A percentile compares a stretch with the other conserved stretches of the same genome.
These are phyloP conservation scores for Paramormyrops hopkinsi DNA, from an alignment of 2,797 vertebrate species.

Conservation along the genomic window DNA sequence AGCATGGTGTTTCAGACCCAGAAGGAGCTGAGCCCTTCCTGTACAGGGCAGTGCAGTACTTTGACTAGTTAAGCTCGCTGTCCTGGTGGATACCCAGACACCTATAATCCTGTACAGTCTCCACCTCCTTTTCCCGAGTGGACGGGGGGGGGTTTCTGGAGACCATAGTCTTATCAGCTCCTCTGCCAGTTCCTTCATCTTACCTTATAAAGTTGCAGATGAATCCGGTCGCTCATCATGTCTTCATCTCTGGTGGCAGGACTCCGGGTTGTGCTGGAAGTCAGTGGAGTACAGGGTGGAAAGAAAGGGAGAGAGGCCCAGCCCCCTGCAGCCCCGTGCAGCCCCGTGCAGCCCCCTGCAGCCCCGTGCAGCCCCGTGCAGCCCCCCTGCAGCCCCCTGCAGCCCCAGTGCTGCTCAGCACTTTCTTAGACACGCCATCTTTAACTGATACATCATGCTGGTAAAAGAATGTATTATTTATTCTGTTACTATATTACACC, in stretches of 20 bases:
- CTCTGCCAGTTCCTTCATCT: neutral
- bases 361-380: no score
- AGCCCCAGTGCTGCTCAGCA: neutral
- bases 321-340: neutral
- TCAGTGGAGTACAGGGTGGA: neutral
- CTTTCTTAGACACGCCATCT: neutral
- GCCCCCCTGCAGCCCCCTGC: neutral
- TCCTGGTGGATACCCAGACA: neutral
- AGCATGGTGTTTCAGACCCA: neutral
- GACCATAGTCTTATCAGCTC: neutral
- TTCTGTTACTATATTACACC: neutral
- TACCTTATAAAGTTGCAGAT: neutral
- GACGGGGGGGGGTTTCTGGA: neutral
- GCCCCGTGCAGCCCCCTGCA: no score
- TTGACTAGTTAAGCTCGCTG: neutral
- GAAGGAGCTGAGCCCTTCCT: neutral
- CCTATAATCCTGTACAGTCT: neutral
- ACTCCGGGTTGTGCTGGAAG: neutral
- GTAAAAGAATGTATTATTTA: neutral
- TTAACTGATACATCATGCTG: neutral
- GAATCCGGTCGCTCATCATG: neutral
- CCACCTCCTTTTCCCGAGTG: neutral
- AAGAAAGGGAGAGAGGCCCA: neutral
- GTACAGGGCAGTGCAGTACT: neutral
- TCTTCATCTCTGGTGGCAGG: neutral